These are phyloP conservation scores for Aplidium turbinatum DNA, from an alignment of 23 tunicate genomes.

Conservation along the genomic window DNA sequence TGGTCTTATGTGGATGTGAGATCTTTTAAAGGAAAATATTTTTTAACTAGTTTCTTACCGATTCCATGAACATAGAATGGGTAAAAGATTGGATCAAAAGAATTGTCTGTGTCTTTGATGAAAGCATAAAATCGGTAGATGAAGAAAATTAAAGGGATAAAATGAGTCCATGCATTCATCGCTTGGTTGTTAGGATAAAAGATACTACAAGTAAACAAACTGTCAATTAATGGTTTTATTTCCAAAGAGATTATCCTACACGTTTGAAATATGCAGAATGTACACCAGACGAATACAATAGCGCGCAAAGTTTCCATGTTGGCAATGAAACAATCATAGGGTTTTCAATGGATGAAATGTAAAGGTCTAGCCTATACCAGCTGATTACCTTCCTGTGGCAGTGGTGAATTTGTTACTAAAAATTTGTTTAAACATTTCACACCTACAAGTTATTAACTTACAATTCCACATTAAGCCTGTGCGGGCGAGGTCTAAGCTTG, in stretches of 20 bases:
- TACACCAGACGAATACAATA: not conserved
- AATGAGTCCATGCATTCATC: slow-evolving; percentile 68
- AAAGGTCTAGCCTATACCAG: not conserved
- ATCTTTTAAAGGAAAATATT: not conserved
- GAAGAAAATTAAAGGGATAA: slow-evolving; percentile 34
- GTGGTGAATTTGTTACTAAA: no score
- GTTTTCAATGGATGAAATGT: not conserved
- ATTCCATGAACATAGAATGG: slow-evolving; percentile 40
- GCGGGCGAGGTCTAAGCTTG: no score
- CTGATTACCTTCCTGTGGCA: not conserved
- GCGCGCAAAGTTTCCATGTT: no score
- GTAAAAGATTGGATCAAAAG: slow-evolving; percentile 33
- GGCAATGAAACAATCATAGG: not conserved
- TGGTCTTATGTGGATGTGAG: not conserved
- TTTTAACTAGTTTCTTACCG: slow-evolving; percentile 37
- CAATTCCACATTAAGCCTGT: no score
- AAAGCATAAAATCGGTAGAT: slow-evolving; percentile 31
- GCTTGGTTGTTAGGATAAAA: slow-evolving; percentile 57
- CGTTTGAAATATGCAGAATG: not conserved
- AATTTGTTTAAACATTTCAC: no score
- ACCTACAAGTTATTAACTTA: no score
- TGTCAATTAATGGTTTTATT: no score
- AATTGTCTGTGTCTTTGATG: slow-evolving; percentile 18
- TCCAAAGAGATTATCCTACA: not conserved
- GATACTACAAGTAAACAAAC: slow-evolving; percentile 26